phyloP scores from a whole-genome alignment of 1,140 invertebrate genomes.

The Euwallacea similis region DNA sequence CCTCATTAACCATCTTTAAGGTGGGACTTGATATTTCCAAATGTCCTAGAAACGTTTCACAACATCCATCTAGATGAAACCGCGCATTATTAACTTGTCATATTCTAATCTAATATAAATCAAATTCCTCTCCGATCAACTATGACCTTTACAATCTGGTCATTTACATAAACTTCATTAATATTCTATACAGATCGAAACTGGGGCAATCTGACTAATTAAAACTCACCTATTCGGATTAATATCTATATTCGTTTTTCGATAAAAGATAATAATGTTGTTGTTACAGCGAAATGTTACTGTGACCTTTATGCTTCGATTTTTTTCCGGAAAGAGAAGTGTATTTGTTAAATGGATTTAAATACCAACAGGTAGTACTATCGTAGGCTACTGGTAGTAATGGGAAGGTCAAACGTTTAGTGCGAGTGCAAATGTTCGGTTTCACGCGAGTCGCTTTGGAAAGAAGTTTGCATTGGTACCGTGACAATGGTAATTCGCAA shows the following conservation, averaged over 20 bases:
- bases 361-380: background rate
- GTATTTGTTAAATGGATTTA: background rate
- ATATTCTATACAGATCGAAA: background rate
- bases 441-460: background rate
- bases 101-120: too few relatives aligned
- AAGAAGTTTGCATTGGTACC: background rate
- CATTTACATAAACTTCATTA: background rate
- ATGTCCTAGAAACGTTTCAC: too few relatives aligned
- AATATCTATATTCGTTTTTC: background rate
- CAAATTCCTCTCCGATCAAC: background rate
- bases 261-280: background rate
- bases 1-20: too few relatives aligned
- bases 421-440: background rate
- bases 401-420: background rate
- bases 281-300: background rate
- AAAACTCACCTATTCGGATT: background rate
- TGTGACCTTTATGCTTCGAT: background rate
- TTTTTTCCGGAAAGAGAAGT: background rate
- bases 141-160: background rate
- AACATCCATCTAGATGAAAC: too few relatives aligned
- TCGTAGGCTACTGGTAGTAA: background rate
- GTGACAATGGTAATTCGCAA: background rate
- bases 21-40: too few relatives aligned
- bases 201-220: background rate
- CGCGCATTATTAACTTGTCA: too few relatives aligned